These are phyloP conservation scores for Hippocampus mohnikei DNA, from an alignment of 2,113 vertebrate genomes.

Conservation along the genomic window DNA sequence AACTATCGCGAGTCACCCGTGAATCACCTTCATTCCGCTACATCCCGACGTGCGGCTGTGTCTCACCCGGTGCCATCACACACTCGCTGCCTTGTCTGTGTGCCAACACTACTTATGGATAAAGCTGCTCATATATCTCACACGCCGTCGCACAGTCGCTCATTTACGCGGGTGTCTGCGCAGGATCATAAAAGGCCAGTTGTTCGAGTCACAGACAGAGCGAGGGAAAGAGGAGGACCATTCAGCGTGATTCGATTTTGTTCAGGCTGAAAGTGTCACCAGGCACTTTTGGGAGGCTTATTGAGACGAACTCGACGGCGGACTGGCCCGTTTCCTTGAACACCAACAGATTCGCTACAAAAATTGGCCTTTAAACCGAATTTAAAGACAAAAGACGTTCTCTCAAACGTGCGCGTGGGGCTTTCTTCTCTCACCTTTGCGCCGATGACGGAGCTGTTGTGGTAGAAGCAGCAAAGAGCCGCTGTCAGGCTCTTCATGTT, in stretches of 20 bases:
- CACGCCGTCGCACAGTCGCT: constrained; percentile 47
- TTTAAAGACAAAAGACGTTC: neutral
- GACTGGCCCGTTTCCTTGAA: constrained; percentile 3
- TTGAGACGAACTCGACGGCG: neutral
- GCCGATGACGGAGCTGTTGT: constrained; percentile 82
- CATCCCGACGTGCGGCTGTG: constrained; percentile 22
- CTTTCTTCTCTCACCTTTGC: constrained; percentile 82
- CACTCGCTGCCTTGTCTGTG: constrained; percentile 55
- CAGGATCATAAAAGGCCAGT: constrained; percentile 62
- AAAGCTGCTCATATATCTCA: constrained; percentile 46
- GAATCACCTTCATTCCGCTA: constrained; percentile 34
- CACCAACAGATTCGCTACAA: constrained; percentile 6
- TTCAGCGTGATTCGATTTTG: constrained; percentile 54
- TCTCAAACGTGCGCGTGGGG: neutral
- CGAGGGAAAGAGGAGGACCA: constrained; percentile 37
- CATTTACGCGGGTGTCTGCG: constrained; percentile 63
- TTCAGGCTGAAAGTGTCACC: constrained; percentile 35
- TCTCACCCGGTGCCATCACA: constrained; percentile 33
- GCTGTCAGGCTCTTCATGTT: constrained; percentile 79
- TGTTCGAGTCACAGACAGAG: constrained; percentile 46
- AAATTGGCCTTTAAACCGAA: neutral
- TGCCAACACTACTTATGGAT: constrained; percentile 41
- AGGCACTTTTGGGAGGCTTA: constrained; percentile 23
- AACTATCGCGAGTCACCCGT: constrained; percentile 36
- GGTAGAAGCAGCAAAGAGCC: constrained; percentile 92